Conservation (phyloP, 2,113 vertebrate species). For the Rhinopomastus cyanomelas region DNA sequence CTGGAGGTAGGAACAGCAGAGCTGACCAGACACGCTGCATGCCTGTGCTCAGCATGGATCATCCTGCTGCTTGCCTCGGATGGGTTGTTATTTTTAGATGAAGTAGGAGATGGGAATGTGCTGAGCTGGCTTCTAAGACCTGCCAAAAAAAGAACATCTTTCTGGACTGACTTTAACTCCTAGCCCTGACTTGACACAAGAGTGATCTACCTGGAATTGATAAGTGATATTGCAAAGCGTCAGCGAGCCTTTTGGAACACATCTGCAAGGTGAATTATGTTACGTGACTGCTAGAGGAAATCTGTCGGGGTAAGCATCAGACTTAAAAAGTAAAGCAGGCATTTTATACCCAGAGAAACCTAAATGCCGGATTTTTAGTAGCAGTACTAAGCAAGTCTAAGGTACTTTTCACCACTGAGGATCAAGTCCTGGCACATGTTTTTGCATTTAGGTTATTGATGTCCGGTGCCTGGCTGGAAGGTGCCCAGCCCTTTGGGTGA, state of each 20-base stretch:
- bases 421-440: background rate
- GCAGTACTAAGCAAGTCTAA: background rate
- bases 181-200: background rate
- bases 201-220: background rate
- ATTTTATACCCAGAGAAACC: background rate
- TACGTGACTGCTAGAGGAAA: background rate
- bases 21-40: rapidly evolving
- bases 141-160: slow-evolving; percentile 47
- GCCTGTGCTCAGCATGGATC: background rate
- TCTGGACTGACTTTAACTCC: slow-evolving; percentile 7
- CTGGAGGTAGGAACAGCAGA: background rate
- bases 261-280: background rate
- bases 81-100: slow-evolving; percentile 62
- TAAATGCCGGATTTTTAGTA: background rate
- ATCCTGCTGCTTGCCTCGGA: background rate
- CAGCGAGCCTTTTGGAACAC: background rate
- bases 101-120: slow-evolving; percentile 49
- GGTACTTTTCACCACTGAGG: background rate
- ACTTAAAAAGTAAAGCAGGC: background rate
- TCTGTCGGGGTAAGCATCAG: background rate
- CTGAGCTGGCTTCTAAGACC: slow-evolving; percentile 42
- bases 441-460: background rate
- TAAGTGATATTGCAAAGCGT: background rate
- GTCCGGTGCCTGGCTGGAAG: background rate
- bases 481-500: background rate